Percentiles rank a stretch among this genome's conserved stretches.
Evolutionary conservation across 2,888 invertebrate species (phyloP).

Genomic region (Piscicola geometra): DNA sequence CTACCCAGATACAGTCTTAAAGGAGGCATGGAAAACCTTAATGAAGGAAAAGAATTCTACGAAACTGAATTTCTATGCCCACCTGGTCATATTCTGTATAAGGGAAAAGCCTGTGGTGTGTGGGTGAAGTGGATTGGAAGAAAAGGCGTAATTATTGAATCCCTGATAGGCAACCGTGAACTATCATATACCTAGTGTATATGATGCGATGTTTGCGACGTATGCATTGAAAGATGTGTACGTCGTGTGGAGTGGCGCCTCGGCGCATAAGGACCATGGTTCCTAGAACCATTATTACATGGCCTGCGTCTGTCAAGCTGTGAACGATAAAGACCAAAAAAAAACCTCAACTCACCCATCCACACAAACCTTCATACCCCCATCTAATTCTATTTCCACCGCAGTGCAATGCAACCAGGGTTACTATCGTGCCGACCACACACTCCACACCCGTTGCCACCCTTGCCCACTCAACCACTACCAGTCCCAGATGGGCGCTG

Average conservation of each 20-base stretch:
- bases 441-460: background rate
- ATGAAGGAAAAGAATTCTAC: background rate
- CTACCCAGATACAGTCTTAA: no score
- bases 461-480: conserved; percentile 16
- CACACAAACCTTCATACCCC: background rate
- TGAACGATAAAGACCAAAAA: no score
- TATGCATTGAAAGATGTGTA: no score
- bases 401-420: conserved; percentile 26
- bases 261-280: no score
- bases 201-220: no score
- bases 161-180: background rate
- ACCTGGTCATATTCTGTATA: background rate
- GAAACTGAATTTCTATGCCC: background rate
- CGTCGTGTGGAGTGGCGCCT: no score
- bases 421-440: background rate
- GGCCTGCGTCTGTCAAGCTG: no score
- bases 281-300: no score
- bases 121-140: background rate
- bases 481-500: conserved; percentile 14
- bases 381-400: background rate
- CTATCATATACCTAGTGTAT: no score
- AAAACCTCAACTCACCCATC: no score
- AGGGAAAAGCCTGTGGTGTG: background rate
- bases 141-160: background rate
- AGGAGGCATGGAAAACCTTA: no score